These are phyloP conservation scores for Chaetorhynchus papuensis DNA, from an alignment of 2,113 vertebrate genomes.

Conservation along the genomic window DNA sequence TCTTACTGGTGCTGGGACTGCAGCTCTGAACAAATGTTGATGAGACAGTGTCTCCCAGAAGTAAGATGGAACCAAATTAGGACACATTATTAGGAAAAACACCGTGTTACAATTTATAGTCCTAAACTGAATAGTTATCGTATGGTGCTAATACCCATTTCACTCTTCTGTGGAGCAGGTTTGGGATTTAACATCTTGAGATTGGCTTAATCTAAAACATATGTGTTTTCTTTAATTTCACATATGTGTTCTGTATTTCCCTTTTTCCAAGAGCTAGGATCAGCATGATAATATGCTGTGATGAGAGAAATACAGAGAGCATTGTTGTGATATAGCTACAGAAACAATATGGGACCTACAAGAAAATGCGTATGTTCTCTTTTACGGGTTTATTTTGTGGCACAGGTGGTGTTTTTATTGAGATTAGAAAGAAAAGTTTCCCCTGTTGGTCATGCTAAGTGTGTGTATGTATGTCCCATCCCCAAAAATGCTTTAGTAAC, in stretches of 20 bases:
- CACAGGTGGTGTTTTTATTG: background rate
- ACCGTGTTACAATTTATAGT: background rate
- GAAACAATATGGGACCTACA: background rate
- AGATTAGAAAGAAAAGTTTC: background rate
- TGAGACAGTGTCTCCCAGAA: background rate
- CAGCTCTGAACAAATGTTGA: background rate
- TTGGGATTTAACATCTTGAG: background rate
- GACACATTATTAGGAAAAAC: background rate
- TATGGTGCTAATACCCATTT: background rate
- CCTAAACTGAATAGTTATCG: background rate
- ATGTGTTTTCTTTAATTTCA: slow-evolving; percentile 41
- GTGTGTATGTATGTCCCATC: background rate
- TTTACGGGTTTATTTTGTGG: background rate
- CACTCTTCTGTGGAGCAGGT: background rate
- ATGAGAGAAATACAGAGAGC: background rate
- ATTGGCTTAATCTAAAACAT: background rate
- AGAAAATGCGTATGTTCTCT: background rate
- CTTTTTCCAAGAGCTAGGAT: background rate
- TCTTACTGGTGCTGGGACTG: background rate
- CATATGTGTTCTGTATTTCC: slow-evolving; percentile 2
- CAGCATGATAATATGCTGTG: background rate
- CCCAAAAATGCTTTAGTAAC: background rate
- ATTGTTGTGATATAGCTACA: background rate
- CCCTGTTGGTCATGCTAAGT: background rate
- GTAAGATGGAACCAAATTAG: background rate